These are phyloP conservation scores for Coelopa pilipes DNA, from an alignment of 2,888 invertebrate genomes.

Conservation along the genomic window DNA sequence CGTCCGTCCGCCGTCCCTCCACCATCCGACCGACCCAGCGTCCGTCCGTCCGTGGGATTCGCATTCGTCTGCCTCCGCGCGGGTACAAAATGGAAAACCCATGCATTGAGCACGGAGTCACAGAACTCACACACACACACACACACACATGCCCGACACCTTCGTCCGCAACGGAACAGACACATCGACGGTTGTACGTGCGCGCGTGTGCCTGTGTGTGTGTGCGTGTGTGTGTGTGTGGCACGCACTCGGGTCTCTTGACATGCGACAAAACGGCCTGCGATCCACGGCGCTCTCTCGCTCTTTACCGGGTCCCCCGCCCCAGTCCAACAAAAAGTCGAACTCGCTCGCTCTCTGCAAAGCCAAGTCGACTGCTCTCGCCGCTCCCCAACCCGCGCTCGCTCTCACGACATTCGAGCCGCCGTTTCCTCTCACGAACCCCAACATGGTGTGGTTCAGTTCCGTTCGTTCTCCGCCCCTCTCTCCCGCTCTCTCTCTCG, in stretches of 20 bases:
- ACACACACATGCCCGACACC: no score
- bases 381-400: no score
- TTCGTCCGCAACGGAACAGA: no score
- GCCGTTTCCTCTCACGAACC: no score
- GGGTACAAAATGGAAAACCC: background rate
- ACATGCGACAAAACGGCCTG: background rate
- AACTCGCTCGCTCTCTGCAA: no score
- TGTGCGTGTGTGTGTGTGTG: slow-evolving; percentile 17
- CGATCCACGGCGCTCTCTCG: no score
- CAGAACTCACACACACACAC: slow-evolving; percentile 1
- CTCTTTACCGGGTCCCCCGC: no score
- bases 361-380: no score
- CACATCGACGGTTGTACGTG: no score
- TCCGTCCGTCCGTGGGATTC: background rate
- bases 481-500: background rate
- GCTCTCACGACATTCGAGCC: no score
- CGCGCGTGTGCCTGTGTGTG: background rate
- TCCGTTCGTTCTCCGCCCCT: no score
- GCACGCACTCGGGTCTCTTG: background rate
- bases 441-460: background rate
- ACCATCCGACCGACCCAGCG: background rate
- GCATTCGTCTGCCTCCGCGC: background rate
- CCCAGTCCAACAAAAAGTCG: no score
- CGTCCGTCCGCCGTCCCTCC: background rate
- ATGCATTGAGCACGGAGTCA: background rate